These are phyloP conservation scores for Nyctibius grandis DNA, from an alignment of 2,797 vertebrate species.

Conservation along the genomic window DNA sequence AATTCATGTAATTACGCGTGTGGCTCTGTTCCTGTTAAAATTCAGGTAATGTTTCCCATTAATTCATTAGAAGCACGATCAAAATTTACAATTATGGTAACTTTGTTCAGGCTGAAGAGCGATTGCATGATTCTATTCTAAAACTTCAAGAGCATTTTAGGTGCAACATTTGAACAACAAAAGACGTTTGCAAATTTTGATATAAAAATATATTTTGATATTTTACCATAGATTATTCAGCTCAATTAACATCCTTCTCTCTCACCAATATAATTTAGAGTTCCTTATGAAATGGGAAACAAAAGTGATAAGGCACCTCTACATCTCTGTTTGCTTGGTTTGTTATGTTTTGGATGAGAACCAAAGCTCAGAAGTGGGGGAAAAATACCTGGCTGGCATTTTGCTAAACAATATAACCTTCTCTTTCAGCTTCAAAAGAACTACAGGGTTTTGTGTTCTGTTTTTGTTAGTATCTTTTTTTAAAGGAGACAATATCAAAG, in stretches of 20 bases:
- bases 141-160: neutral
- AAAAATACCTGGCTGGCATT: neutral
- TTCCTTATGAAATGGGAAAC: neutral
- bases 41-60: neutral
- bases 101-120: neutral
- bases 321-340: neutral
- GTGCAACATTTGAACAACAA: neutral
- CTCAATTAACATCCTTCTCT: neutral
- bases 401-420: neutral
- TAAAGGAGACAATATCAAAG: neutral
- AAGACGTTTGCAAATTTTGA: neutral
- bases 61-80: neutral
- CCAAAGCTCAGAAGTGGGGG: neutral
- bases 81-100: neutral
- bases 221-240: neutral
- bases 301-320: neutral
- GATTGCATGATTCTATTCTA: neutral
- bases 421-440: conserved; percentile 9
- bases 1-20: neutral
- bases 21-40: neutral
- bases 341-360: neutral
- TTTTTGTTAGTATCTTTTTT: neutral
- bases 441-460: neutral
- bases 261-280: neutral
- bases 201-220: neutral